Percentiles rank a stretch among this genome's conserved stretches.
Evolutionary conservation across 2,797 vertebrate genomes (phyloP).

Genomic region (Sparidentex hasta): DNA sequence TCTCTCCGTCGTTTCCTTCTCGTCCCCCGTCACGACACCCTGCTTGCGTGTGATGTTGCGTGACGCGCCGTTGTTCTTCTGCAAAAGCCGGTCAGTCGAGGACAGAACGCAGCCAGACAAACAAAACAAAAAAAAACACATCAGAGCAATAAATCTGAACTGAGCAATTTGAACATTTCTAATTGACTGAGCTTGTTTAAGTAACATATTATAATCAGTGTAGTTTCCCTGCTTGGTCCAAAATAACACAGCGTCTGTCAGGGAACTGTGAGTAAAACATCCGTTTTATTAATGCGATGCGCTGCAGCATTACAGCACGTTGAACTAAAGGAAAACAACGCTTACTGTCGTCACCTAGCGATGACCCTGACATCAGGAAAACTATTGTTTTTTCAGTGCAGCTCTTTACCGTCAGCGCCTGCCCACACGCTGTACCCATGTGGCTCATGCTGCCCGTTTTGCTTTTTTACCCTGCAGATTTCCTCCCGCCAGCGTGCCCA

Average conservation of each 20-base stretch:
- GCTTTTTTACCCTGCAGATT: conserved; percentile 46
- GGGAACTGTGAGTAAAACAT: not conserved
- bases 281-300: not conserved
- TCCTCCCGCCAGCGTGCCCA: conserved; percentile 35
- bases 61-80: too few species aligned
- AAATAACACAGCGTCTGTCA: not conserved
- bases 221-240: not conserved
- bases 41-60: too few species aligned
- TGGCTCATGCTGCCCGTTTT: conserved; percentile 41
- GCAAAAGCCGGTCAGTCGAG: too few species aligned
- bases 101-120: too few species aligned
- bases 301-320: conserved; percentile 7
- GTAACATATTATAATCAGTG: not conserved
- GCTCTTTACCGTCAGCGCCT: conserved; percentile 51
- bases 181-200: not conserved
- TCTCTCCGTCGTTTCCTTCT: too few species aligned
- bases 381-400: conserved; percentile 40
- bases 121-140: too few species aligned
- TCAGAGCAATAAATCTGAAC: too few species aligned
- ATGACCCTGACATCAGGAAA: conserved; percentile 36
- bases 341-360: conserved; percentile 32
- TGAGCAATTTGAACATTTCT: not conserved
- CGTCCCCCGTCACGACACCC: too few species aligned
- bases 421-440: conserved; percentile 47
- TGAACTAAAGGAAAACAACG: conserved; percentile 18